Evolutionary conservation across 2,888 invertebrate genomes (phyloP).

Genomic region (Drosophila melanosoma): DNA sequence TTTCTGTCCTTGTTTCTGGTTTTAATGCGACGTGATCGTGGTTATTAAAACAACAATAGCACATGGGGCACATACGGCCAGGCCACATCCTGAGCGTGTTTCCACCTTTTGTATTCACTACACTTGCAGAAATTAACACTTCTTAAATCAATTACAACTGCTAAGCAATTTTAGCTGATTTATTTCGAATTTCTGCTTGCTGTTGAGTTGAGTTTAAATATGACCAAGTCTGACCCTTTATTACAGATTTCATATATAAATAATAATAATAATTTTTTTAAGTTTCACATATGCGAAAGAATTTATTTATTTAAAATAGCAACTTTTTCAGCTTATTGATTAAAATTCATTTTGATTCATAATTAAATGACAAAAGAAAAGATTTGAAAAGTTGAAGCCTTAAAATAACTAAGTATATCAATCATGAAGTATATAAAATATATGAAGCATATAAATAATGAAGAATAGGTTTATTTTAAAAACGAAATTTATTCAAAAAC

Average conservation of each 20-base stretch:
- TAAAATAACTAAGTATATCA: too few species aligned
- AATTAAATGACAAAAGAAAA: background rate
- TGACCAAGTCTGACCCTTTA: background rate
- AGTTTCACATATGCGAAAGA: background rate
- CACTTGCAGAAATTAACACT: background rate
- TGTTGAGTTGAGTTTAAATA: background rate
- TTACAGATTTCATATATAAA: too few species aligned
- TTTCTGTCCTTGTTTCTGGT: constrained; percentile 35
- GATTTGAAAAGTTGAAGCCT: too few species aligned
- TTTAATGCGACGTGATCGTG: constrained; percentile 77
- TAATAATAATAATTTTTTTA: too few species aligned
- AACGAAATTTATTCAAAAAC: background rate
- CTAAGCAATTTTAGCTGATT: background rate
- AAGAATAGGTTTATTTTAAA: background rate
- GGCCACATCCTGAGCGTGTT: constrained; percentile 37
- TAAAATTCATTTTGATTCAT: background rate
- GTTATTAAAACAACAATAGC: constrained; percentile 73
- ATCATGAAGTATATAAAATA: too few species aligned
- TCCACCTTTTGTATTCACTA: constrained; percentile 9
- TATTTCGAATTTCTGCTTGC: background rate
- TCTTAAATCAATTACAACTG: background rate
- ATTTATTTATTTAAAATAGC: background rate
- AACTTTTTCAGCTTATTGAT: background rate
- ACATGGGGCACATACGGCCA: constrained; percentile 25
- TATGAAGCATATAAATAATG: too few species aligned